Conservation (phyloP, 2,113 vertebrate genomes). For the Sinocyclocheilus maitianheensis region DNA sequence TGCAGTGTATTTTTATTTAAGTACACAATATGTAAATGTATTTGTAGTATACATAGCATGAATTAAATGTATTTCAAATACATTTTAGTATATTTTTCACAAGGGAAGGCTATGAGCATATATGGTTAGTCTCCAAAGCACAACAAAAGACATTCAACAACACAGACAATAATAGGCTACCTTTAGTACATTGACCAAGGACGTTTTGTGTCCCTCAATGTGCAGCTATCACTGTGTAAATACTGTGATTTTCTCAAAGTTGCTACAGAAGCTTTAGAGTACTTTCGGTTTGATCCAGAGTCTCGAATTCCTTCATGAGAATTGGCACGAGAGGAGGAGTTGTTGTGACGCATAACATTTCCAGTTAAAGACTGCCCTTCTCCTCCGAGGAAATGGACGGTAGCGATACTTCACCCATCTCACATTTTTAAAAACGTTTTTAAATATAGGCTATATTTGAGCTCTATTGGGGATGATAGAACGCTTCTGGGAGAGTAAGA, state of each 20-base stretch:
- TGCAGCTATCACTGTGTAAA: not conserved
- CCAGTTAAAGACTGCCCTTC: constrained; percentile 39
- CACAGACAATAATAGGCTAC: not conserved
- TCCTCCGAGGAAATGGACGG: constrained; percentile 19
- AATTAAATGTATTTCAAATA: too few relatives aligned
- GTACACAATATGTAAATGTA: too few relatives aligned
- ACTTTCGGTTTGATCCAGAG: constrained; percentile 17
- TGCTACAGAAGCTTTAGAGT: not conserved
- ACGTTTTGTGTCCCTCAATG: not conserved
- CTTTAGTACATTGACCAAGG: not conserved
- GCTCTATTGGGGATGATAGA: not conserved
- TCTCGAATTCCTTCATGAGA: not conserved
- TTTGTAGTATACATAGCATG: too few relatives aligned
- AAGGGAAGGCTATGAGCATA: too few relatives aligned
- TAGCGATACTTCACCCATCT: not conserved
- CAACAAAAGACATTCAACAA: too few relatives aligned
- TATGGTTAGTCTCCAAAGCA: too few relatives aligned
- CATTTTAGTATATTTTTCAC: too few relatives aligned
- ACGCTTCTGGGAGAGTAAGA: not conserved
- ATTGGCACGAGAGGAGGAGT: constrained; percentile 7
- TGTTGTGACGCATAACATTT: constrained; percentile 40
- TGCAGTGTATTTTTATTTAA: too few relatives aligned
- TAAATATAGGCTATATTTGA: not conserved
- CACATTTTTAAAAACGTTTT: not conserved
- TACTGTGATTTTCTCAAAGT: not conserved